Percentiles rank a stretch among this genome's conserved stretches.
phyloP scores from a whole-genome alignment of 2,797 vertebrate species.

The Spea hammondii region DNA sequence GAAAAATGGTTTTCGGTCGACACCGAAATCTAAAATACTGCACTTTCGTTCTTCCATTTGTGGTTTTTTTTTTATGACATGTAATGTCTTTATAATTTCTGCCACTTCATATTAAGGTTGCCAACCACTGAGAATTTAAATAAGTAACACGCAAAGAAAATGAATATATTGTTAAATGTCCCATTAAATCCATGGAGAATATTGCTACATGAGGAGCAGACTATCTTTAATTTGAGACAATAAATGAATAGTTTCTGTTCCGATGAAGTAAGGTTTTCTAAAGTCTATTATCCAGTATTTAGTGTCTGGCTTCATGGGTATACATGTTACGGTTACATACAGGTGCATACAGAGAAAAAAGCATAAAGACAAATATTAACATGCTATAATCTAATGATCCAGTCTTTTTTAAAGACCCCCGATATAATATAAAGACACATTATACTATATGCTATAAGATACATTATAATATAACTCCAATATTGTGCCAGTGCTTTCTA shows the following conservation, averaged over 20 bases:
- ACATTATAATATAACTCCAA: no score
- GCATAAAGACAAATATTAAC: no score
- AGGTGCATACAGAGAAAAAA: no score
- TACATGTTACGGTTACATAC: no score
- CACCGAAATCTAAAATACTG: constrained; percentile 68
- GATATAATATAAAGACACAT: no score
- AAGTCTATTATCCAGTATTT: not conserved
- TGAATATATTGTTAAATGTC: constrained; percentile 78
- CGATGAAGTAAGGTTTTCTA: constrained; percentile 54
- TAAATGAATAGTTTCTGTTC: constrained; percentile 73
- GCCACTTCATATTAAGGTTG: constrained; percentile 71
- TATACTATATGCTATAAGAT: no score
- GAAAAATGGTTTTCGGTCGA: constrained; percentile 66
- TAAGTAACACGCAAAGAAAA: constrained; percentile 76
- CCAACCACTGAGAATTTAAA: constrained; percentile 76
- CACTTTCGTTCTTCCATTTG: constrained; percentile 73
- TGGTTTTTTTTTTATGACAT: constrained; percentile 68
- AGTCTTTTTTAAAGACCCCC: no score
- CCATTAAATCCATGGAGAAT: constrained; percentile 74
- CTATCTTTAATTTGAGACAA: constrained; percentile 70
- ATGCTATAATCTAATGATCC: no score
- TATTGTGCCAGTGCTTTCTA: no score
- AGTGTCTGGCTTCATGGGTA: no score
- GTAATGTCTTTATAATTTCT: constrained; percentile 80
- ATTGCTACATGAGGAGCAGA: constrained; percentile 64